phyloP scores from a whole-genome alignment of 2,113 vertebrate genomes.

The Chauna torquata region DNA sequence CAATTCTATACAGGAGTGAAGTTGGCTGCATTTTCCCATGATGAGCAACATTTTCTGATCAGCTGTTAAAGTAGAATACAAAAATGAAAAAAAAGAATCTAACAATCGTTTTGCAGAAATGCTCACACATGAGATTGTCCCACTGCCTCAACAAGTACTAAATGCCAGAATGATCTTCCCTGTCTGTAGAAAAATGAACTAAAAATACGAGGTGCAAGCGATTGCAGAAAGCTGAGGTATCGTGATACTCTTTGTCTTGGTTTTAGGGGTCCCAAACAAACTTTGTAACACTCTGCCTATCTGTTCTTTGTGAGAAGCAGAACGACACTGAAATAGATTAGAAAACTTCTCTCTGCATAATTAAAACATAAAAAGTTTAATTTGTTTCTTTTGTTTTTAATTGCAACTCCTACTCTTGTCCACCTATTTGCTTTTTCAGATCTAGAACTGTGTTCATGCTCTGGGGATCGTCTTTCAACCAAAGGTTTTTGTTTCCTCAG shows the following conservation, averaged over 20 bases:
- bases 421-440: background rate
- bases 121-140: background rate
- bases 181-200: background rate
- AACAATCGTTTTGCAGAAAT: background rate
- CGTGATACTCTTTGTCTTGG: background rate
- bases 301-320: background rate
- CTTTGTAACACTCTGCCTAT: background rate
- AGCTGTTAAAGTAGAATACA: background rate
- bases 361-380: background rate
- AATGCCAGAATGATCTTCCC: background rate
- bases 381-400: background rate
- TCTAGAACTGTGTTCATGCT: background rate
- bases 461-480: background rate
- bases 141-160: background rate
- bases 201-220: background rate
- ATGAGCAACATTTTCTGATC: background rate
- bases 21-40: background rate
- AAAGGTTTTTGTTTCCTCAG: background rate
- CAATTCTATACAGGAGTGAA: background rate
- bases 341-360: background rate
- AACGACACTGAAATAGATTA: background rate
- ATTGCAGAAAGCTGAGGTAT: background rate
- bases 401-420: background rate
- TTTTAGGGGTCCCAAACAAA: background rate
- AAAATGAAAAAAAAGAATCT: background rate